phyloP scores from a whole-genome alignment of 2,797 vertebrate genomes.

The Somateria mollissima region DNA sequence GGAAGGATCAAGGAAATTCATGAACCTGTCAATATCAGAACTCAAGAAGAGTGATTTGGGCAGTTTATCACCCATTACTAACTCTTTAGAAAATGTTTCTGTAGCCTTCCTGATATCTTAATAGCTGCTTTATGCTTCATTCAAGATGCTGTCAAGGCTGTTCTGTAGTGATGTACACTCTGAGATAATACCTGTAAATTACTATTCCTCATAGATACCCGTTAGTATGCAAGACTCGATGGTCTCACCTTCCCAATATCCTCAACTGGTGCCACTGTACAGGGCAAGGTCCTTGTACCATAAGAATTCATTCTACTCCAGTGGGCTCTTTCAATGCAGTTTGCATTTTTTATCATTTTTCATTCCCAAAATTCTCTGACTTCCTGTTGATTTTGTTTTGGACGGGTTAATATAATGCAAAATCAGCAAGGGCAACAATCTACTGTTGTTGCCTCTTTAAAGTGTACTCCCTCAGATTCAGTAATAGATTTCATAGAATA shows the following conservation, averaged over 20 bases:
- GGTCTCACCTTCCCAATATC: not conserved
- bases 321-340: not conserved
- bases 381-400: not conserved
- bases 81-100: not conserved
- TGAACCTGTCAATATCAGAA: not conserved
- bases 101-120: not conserved
- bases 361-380: not conserved
- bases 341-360: not conserved
- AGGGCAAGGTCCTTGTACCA: accelerated
- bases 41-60: not conserved
- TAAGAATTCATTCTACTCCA: not conserved
- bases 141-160: not conserved
- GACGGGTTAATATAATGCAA: not conserved
- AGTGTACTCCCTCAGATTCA: not conserved
- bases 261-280: not conserved
- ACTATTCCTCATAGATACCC: not conserved
- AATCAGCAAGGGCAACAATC: not conserved
- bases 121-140: not conserved
- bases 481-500: not conserved
- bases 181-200: not conserved
- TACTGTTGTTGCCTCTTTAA: not conserved
- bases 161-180: not conserved
- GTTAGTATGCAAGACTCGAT: not conserved
- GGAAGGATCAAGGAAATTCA: not conserved
- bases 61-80: not conserved